These are phyloP conservation scores for Synergus gifuensis DNA, from an alignment of 2,888 invertebrate genomes.

Conservation along the genomic window DNA sequence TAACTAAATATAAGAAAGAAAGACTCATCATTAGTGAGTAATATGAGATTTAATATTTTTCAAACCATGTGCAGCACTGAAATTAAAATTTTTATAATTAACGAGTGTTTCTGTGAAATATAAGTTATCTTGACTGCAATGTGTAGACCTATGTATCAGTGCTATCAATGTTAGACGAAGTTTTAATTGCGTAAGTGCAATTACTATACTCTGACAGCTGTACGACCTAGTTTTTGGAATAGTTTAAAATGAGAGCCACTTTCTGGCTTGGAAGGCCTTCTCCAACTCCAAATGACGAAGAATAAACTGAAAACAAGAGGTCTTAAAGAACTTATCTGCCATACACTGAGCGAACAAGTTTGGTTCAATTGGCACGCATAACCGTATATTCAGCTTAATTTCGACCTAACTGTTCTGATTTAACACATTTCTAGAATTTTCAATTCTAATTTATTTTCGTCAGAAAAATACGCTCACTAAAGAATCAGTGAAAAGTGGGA, in stretches of 20 bases:
- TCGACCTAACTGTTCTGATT: conserved; percentile 32
- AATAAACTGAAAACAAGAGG: conserved; percentile 37
- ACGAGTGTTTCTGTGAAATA: background rate
- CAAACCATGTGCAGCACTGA: background rate
- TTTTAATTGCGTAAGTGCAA: conserved; percentile 19
- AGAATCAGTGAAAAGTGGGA: too few relatives aligned
- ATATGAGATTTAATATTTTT: background rate
- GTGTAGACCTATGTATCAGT: background rate
- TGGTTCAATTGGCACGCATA: conserved; percentile 34
- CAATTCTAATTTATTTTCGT: conserved; percentile 6
- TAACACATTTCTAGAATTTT: conserved; percentile 17
- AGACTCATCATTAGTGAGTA: too few relatives aligned
- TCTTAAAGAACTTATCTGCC: conserved; percentile 32
- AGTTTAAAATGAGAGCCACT: conserved; percentile 23
- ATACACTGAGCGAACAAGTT: conserved; percentile 33
- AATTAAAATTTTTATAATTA: background rate
- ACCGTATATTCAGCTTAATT: conserved; percentile 37
- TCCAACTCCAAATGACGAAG: conserved; percentile 24
- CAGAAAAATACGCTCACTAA: background rate
- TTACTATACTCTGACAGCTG: conserved; percentile 33
- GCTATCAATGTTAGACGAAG: background rate
- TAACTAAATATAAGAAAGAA: too few relatives aligned
- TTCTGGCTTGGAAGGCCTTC: conserved; percentile 12
- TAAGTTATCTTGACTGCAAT: background rate
- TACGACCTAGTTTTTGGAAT: conserved; percentile 28